Evolutionary conservation across 1,140 invertebrate species (phyloP).

Genomic region (Leptestheria dahalacensis): DNA sequence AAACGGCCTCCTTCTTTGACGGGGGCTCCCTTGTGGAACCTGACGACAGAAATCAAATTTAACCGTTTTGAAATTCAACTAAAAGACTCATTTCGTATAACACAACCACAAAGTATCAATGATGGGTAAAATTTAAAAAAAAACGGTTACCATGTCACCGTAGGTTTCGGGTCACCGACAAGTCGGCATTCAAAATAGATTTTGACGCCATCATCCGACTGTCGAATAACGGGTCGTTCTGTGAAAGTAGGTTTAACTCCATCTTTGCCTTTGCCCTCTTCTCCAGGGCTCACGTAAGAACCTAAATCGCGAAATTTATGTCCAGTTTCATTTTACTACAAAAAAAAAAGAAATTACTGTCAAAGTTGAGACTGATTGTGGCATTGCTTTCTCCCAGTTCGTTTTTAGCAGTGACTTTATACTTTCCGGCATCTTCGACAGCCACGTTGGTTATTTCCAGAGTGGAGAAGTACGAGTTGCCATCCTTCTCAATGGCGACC

Average conservation of each 20-base stretch:
- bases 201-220: constrained; percentile 80
- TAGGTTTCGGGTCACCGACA: constrained; percentile 83
- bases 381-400: constrained; percentile 91
- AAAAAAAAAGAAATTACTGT: constrained; percentile 50
- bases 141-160: constrained; percentile 62
- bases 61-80: not conserved
- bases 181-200: constrained; percentile 91
- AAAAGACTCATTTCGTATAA: no score
- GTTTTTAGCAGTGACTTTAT: constrained; percentile 90
- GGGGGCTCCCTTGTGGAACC: constrained; percentile 68
- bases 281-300: constrained; percentile 45
- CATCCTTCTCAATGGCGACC: constrained; percentile 75
- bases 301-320: constrained; percentile 25
- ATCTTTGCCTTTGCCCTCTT: constrained; percentile 73
- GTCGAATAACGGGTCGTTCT: constrained; percentile 85
- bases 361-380: constrained; percentile 90
- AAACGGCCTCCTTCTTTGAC: constrained; percentile 60
- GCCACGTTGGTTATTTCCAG: constrained; percentile 85
- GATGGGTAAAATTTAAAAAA: not conserved
- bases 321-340: constrained; percentile 15
- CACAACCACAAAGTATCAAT: no score
- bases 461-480: constrained; percentile 79
- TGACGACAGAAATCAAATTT: constrained; percentile 27
- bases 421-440: constrained; percentile 92
- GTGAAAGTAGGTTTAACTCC: constrained; percentile 90